Conservation (phyloP, 2,113 vertebrate species). For the Trogon surrucura region DNA sequence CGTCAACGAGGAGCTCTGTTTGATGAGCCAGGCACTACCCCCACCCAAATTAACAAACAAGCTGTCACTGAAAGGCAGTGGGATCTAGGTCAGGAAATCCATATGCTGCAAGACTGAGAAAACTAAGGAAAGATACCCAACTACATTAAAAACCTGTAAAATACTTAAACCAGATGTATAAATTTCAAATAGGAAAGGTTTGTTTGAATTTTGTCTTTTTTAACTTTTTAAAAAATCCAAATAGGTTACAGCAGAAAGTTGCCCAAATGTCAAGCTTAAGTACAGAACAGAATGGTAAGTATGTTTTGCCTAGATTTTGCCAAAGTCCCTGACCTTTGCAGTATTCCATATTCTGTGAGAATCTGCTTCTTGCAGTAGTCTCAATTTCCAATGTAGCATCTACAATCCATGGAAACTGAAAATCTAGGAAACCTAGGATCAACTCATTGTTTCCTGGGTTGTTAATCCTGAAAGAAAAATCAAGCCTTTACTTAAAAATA, state of each 20-base stretch:
- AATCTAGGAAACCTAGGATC: background rate
- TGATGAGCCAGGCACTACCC: background rate
- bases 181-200: background rate
- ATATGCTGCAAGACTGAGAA: background rate
- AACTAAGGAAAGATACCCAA: background rate
- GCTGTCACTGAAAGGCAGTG: background rate
- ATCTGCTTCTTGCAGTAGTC: background rate
- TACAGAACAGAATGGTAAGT: background rate
- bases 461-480: background rate
- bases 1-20: background rate
- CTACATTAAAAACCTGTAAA: background rate
- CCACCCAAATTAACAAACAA: background rate
- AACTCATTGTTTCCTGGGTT: background rate
- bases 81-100: background rate
- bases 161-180: background rate
- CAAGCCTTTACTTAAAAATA: background rate
- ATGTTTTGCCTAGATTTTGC: background rate
- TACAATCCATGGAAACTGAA: background rate
- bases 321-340: background rate
- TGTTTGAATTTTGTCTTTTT: background rate
- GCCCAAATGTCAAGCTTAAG: background rate
- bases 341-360: background rate
- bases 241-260: background rate
- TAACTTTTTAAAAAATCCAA: background rate
- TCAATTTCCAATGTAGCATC: background rate